Percentiles rank a stretch among this genome's conserved stretches.
phyloP scores from a whole-genome alignment of 92 coral and sea anemone genomes.

The Pocillopora grandis region DNA sequence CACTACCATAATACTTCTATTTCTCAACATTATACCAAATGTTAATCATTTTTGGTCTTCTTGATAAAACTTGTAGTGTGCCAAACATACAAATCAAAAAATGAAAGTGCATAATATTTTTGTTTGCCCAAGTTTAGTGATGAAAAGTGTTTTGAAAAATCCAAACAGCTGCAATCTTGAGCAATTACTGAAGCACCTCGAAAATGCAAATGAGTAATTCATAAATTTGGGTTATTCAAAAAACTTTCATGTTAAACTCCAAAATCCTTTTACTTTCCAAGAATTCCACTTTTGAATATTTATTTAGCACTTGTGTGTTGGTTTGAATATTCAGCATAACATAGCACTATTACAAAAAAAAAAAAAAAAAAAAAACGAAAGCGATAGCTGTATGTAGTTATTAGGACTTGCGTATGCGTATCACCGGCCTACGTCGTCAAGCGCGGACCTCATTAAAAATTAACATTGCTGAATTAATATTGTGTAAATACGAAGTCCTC shows the following conservation, averaged over 20 bases:
- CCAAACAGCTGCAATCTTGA: constrained; percentile 7
- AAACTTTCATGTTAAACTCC: not conserved
- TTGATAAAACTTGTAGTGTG: not conserved
- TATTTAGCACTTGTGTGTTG: not conserved
- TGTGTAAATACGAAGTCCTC: constrained; percentile 26
- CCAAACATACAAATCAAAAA: not conserved
- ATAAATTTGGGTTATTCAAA: not conserved
- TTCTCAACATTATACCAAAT: no score
- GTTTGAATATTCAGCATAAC: not conserved
- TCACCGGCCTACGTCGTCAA: not conserved
- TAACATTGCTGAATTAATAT: constrained; percentile 27
- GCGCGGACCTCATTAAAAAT: constrained; percentile 20
- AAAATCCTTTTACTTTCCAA: not conserved
- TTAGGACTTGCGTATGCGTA: constrained; percentile 2
- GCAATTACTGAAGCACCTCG: not conserved
- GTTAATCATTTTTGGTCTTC: no score
- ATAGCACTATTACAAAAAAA: not conserved
- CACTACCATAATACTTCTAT: not conserved
- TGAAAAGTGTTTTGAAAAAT: not conserved
- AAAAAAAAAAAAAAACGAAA: not conserved
- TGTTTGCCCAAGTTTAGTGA: not conserved
- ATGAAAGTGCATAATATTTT: not conserved
- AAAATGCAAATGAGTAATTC: constrained; percentile 33
- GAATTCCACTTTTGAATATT: not conserved
- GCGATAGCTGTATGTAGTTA: not conserved